These are phyloP conservation scores for Heliconius ismenius DNA, from an alignment of 2,888 invertebrate genomes.

Conservation along the genomic window DNA sequence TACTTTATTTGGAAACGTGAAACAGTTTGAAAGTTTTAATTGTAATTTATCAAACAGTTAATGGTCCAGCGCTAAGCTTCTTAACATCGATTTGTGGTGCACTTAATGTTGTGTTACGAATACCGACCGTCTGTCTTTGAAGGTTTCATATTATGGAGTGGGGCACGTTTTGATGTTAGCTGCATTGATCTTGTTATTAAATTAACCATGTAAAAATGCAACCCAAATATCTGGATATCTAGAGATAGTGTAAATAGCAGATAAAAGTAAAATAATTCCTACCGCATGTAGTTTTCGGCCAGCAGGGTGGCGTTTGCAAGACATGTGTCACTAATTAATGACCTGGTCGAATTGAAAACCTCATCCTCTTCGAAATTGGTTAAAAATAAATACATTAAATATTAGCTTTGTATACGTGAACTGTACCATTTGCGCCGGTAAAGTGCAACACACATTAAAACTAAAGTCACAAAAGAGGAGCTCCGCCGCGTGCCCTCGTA, in stretches of 20 bases:
- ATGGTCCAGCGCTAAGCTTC: conserved; percentile 11
- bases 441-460: not conserved
- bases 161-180: no score
- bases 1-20: conserved; percentile 21
- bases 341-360: no score
- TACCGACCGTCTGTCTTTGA: not conserved
- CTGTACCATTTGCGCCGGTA: not conserved
- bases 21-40: conserved; percentile 23
- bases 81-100: not conserved
- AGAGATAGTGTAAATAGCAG: no score
- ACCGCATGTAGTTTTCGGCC: no score
- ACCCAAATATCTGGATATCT: not conserved
- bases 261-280: no score
- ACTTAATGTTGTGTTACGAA: not conserved
- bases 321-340: no score
- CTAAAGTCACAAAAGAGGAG: not conserved
- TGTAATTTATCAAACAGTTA: conserved; percentile 27
- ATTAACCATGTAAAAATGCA: no score
- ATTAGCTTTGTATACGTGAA: not conserved
- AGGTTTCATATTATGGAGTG: not conserved
- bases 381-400: no score
- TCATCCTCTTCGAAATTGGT: no score
- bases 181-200: no score
- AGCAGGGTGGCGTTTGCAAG: no score
- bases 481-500: not conserved